Evolutionary conservation across 1,140 invertebrate species (phyloP).

Genomic region (Chelonus insularis): DNA sequence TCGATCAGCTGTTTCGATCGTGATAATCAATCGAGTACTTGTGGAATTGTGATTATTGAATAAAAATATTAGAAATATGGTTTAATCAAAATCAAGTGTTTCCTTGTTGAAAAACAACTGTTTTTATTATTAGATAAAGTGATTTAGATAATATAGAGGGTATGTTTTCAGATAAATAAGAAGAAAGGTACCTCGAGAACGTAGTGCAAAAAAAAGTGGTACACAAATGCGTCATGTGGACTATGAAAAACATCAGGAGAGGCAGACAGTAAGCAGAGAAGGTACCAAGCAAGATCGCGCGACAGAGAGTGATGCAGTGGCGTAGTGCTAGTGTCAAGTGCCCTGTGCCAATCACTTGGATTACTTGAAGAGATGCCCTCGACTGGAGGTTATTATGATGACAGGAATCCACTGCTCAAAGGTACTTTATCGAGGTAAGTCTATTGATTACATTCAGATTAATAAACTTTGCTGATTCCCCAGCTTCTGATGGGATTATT

Average conservation of each 20-base stretch:
- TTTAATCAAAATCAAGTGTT: not conserved
- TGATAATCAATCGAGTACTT: not conserved
- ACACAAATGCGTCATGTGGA: conserved; percentile 10
- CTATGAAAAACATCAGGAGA: conserved; percentile 17
- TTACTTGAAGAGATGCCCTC: conserved; percentile 57
- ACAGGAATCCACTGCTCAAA: conserved; percentile 61
- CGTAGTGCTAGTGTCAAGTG: conserved; percentile 51
- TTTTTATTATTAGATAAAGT: too few relatives aligned
- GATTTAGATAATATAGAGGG: too few relatives aligned
- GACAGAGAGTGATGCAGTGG: conserved; percentile 56
- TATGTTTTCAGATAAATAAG: too few relatives aligned
- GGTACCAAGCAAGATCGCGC: conserved; percentile 50
- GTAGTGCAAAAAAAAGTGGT: conserved; percentile 12
- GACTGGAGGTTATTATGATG: conserved; percentile 59
- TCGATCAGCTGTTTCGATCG: conserved; percentile 17
- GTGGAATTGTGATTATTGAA: not conserved
- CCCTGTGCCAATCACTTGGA: conserved; percentile 54
- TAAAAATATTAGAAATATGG: not conserved
- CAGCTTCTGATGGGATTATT: not conserved
- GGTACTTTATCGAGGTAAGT: conserved; percentile 60
- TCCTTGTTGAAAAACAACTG: too few relatives aligned
- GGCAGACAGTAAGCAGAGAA: conserved; percentile 40
- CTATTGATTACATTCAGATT: not conserved
- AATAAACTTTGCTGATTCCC: not conserved
- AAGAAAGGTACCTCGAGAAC: too few relatives aligned